phyloP scores from a whole-genome alignment of 2,888 invertebrate genomes.

The Thereva nobilitata region DNA sequence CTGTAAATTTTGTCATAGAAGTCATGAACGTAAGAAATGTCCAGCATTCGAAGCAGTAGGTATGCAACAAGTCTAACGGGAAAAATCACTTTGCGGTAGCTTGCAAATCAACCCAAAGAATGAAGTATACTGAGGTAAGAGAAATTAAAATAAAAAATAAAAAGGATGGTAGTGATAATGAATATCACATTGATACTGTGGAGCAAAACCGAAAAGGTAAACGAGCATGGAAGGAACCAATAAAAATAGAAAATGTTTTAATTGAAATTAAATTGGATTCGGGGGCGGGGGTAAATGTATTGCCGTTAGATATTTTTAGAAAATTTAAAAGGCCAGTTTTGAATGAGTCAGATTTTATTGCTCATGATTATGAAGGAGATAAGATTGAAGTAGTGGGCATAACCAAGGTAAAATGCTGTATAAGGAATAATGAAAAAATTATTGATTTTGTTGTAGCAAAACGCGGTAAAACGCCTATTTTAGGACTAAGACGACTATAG shows the following conservation, averaged over 20 bases:
- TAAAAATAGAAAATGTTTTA: not conserved
- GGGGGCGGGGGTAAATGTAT: constrained; percentile 12
- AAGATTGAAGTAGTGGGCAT: not conserved
- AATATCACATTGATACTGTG: not conserved
- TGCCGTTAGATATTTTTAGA: constrained; percentile 7
- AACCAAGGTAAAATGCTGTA: not conserved
- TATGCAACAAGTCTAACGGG: not conserved
- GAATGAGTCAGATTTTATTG: not conserved
- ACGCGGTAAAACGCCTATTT: constrained; percentile 9
- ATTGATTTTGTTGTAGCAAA: constrained; percentile 17
- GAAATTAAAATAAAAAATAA: not conserved
- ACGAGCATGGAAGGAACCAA: not conserved
- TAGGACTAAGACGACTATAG: constrained; percentile 13
- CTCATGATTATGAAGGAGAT: not conserved
- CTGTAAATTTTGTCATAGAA: too few species aligned
- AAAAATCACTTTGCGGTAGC: constrained; percentile 6
- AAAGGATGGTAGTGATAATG: too few species aligned
- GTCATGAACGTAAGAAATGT: too few species aligned
- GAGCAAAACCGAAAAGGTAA: not conserved
- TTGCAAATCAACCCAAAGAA: too few species aligned
- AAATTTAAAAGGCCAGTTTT: not conserved
- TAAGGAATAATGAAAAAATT: not conserved
- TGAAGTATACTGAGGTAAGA: not conserved
- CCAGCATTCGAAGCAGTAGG: not conserved
- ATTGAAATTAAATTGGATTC: constrained; percentile 17